Conservation (phyloP, 2,113 vertebrate genomes). For the Myodes glareolus region DNA sequence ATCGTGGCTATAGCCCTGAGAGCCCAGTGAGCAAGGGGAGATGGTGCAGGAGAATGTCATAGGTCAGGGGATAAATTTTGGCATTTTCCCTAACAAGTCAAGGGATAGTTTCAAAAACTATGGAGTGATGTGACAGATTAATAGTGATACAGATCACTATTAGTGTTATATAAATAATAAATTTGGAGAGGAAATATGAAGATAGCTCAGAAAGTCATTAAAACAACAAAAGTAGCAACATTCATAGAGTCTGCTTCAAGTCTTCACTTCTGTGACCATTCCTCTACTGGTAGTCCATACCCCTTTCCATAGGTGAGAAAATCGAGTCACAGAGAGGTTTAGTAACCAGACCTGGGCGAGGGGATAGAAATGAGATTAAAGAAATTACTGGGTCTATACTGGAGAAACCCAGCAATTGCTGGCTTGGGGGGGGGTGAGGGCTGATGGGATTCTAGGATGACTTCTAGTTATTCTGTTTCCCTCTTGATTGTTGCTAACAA, state of each 20-base stretch:
- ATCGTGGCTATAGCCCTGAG: not conserved
- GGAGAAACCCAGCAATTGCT: not conserved
- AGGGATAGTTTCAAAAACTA: not conserved
- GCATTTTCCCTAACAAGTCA: not conserved
- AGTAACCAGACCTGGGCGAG: not conserved
- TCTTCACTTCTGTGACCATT: not conserved
- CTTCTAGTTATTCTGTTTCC: not conserved
- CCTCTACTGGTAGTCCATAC: not conserved
- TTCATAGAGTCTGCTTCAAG: not conserved
- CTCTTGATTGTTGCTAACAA: not conserved
- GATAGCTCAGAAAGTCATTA: not conserved
- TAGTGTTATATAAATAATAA: not conserved
- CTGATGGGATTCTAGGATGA: not conserved
- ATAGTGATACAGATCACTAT: not conserved
- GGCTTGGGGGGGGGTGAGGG: not conserved
- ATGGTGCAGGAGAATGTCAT: not conserved
- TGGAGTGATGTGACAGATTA: not conserved
- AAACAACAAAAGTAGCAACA: not conserved
- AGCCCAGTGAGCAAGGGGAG: too few species aligned
- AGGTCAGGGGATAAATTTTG: not conserved
- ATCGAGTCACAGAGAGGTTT: not conserved
- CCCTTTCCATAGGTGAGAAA: not conserved
- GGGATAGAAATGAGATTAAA: not conserved
- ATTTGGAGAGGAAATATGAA: not conserved
- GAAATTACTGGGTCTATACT: not conserved